Evolutionary conservation across 2,113 vertebrate genomes (phyloP), one percentile per base, ranked within the genome.

Genomic region (Halcyon malimbica): DNA sequence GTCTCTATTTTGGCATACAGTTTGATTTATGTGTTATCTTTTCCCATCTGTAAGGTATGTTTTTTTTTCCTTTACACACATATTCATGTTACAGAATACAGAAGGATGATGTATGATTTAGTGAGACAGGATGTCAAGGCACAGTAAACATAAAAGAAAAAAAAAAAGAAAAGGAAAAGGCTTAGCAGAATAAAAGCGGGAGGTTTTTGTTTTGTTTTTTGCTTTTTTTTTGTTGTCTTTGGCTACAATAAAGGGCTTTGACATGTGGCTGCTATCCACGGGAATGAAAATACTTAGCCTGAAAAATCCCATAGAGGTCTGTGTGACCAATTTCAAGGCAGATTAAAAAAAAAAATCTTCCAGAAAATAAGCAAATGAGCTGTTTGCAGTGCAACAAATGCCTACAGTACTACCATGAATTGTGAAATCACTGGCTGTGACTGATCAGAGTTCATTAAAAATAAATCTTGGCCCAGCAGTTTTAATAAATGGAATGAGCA

Each of bases 361-460:
- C 68, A 89, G 71, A 95, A 95, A 96, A 90, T 84, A 95, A 95
- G 90, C 75, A 94, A 96, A 94, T 91, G 79, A 95, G 75, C 67
- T 93, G 63, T 86, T 96, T 90, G 76, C 84, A 85, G 74, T 90
- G 74, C 70, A 84, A 89, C 70, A 79, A 93, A 95, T 96, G 86
- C 81, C 73, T 89, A 77, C 51, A 54, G 63, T 76, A 62, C 79
- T 96, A 81, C 87, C 87, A 82, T 16, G 56, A 93, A 93, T 97
- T 94, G 87, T 68, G 92, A 96, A 97, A 97, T 95, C 87, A 48
- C 83, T 91, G 86, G 51, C 90, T 94, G 75, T 93, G 89, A 90
- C 89, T 91, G 90, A 96, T 92, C 91, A 93, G 94, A 94, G 83
- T 96, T 97, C 94, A 97, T 94, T 93, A 96, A 96, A 97, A 89